These are phyloP conservation scores for Pluvialis apricaria DNA, from an alignment of 2,113 vertebrate species.

Conservation along the genomic window DNA sequence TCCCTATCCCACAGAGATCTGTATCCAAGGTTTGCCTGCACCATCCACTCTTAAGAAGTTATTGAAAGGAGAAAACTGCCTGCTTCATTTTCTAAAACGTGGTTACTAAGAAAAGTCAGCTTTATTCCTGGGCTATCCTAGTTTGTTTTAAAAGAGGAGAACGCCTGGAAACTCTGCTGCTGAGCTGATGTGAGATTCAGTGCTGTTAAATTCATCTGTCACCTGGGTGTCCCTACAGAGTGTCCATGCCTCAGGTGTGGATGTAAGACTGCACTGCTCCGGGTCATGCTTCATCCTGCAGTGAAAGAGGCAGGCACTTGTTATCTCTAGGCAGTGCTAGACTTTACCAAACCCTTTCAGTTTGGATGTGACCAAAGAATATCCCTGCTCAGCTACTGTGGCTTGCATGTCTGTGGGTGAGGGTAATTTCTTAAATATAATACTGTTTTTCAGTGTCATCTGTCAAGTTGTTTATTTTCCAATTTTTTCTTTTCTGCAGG, in stretches of 20 bases:
- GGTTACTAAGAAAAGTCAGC: background rate
- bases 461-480: background rate
- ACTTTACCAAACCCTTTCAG: background rate
- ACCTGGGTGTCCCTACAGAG: background rate
- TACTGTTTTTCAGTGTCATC: background rate
- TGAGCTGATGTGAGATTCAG: background rate
- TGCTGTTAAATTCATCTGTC: background rate
- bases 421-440: background rate
- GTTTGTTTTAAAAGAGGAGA: background rate
- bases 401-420: background rate
- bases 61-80: background rate
- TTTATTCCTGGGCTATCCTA: background rate
- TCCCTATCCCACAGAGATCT: background rate
- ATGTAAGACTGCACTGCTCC: background rate
- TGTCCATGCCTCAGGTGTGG: background rate
- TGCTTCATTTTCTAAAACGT: background rate
- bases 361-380: background rate
- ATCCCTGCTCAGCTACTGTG: background rate
- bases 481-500: constrained; percentile 66
- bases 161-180: background rate
- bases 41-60: background rate
- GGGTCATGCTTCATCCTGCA: background rate
- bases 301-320: background rate
- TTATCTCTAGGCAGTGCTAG: background rate
- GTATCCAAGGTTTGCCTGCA: background rate